phyloP scores from a whole-genome alignment of 2,888 invertebrate genomes.

The Geotrupes spiniger region DNA sequence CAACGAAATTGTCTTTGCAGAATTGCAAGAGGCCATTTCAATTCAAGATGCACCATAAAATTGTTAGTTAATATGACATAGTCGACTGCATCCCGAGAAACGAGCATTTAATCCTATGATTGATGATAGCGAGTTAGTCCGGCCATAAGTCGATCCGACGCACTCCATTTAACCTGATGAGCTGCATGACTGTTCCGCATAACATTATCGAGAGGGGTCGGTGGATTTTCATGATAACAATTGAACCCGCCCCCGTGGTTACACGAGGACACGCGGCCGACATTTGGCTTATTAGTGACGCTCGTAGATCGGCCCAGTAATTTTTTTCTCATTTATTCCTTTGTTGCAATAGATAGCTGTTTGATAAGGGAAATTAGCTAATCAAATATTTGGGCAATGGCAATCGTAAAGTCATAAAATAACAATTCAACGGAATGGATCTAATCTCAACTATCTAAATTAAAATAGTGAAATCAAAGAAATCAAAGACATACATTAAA shows the following conservation, averaged over 20 bases:
- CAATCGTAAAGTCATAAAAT: neutral
- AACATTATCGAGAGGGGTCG: slow-evolving; percentile 37
- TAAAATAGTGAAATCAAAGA: too few relatives aligned
- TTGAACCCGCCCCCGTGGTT: slow-evolving; percentile 21
- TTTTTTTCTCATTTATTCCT: neutral
- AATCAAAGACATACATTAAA: too few relatives aligned
- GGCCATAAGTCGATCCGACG: slow-evolving; percentile 49
- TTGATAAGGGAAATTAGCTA: neutral
- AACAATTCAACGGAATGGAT: neutral
- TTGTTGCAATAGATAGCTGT: neutral
- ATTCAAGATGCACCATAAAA: slow-evolving; percentile 41
- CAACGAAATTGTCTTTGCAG: slow-evolving; percentile 9
- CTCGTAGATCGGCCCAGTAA: slow-evolving; percentile 3
- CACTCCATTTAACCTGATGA: slow-evolving; percentile 51
- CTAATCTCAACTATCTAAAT: too few relatives aligned
- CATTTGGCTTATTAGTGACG: slow-evolving; percentile 22
- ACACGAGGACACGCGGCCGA: slow-evolving; percentile 15
- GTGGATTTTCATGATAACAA: slow-evolving; percentile 23
- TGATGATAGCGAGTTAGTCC: slow-evolving; percentile 44
- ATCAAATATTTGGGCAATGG: neutral
- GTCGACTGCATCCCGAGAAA: slow-evolving; percentile 41
- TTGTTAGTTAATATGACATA: slow-evolving; percentile 42
- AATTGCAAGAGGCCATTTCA: slow-evolving; percentile 29
- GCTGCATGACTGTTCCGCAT: slow-evolving; percentile 46
- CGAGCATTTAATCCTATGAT: slow-evolving; percentile 47